These are phyloP conservation scores for Tetanocera ferruginea DNA, from an alignment of 2,888 invertebrate genomes.

Conservation along the genomic window DNA sequence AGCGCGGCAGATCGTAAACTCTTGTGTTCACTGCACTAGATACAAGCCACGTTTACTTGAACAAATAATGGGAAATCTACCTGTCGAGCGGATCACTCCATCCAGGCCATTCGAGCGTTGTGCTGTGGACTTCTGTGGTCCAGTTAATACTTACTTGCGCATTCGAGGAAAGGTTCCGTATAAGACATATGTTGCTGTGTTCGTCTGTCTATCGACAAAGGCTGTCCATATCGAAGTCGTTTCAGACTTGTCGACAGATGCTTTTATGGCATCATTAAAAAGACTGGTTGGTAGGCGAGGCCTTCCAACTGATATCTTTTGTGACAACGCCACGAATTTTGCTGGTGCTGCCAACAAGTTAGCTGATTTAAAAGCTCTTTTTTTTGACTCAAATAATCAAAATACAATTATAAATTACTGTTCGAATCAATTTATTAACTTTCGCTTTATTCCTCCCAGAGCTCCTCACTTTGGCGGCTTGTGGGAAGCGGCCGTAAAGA, in stretches of 20 bases:
- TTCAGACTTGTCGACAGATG: slow-evolving; percentile 39
- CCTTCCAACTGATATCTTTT: not conserved
- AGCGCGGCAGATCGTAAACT: not conserved
- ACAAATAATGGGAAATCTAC: slow-evolving; percentile 15
- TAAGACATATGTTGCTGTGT: slow-evolving; percentile 30
- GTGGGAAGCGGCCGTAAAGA: slow-evolving; percentile 39
- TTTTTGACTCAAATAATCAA: too few species aligned
- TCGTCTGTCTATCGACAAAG: slow-evolving; percentile 19
- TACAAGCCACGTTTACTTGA: slow-evolving; percentile 14
- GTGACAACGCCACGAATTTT: not conserved
- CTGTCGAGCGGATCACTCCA: slow-evolving; percentile 30
- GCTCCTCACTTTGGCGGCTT: slow-evolving; percentile 38
- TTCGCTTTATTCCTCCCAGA: too few species aligned
- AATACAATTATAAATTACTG: too few species aligned
- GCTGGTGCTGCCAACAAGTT: too few species aligned
- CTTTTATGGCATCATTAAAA: slow-evolving; percentile 38
- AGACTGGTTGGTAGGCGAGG: not conserved
- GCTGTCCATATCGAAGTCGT: slow-evolving; percentile 44
- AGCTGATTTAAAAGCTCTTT: too few species aligned
- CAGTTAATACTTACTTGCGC: slow-evolving; percentile 36
- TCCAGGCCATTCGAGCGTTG: slow-evolving; percentile 39
- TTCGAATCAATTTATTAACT: too few species aligned
- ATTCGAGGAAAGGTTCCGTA: too few species aligned
- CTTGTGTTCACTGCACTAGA: too few species aligned
- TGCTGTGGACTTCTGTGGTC: slow-evolving; percentile 40